Conservation (phyloP, 1,140 invertebrate species). For the Agraylea sexmaculata region DNA sequence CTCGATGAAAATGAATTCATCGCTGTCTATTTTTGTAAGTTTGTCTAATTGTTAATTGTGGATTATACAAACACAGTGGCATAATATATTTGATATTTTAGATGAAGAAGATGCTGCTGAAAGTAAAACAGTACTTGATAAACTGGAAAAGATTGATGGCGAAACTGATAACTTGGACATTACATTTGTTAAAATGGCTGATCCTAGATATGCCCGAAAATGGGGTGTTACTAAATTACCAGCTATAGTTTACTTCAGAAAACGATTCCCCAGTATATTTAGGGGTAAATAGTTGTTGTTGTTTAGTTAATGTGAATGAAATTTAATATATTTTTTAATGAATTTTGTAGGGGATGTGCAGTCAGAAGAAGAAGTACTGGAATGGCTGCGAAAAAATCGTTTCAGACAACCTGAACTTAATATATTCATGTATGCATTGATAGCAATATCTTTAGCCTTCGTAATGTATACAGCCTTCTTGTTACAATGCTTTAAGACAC, state of each 20-base stretch:
- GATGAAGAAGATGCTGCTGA: constrained; percentile 70
- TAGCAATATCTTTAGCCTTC: constrained; percentile 74
- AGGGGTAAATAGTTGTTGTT: constrained; percentile 64
- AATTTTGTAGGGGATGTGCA: constrained; percentile 59
- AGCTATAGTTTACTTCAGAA: constrained; percentile 86
- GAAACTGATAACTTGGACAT: constrained; percentile 91
- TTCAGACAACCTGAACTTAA: constrained; percentile 88
- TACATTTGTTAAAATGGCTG: constrained; percentile 90
- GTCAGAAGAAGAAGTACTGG: constrained; percentile 77
- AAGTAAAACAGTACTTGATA: constrained; percentile 66
- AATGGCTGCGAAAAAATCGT: constrained; percentile 87
- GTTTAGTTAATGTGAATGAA: constrained; percentile 2
- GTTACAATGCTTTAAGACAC: constrained; percentile 74
- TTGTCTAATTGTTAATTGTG: constrained; percentile 1
- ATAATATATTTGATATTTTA: constrained; percentile 27
- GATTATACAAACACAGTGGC: constrained; percentile 1
- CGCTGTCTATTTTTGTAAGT: constrained; percentile 91
- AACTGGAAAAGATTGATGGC: constrained; percentile 82
- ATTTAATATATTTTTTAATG: no score
- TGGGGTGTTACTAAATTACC: constrained; percentile 91
- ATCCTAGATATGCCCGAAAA: constrained; percentile 81
- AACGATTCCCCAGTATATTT: constrained; percentile 88
- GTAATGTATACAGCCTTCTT: constrained; percentile 83
- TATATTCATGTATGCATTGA: constrained; percentile 87
- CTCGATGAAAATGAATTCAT: constrained; percentile 90